phyloP scores from a whole-genome alignment of 2,113 vertebrate genomes.

The Aegithalos caudatus region DNA sequence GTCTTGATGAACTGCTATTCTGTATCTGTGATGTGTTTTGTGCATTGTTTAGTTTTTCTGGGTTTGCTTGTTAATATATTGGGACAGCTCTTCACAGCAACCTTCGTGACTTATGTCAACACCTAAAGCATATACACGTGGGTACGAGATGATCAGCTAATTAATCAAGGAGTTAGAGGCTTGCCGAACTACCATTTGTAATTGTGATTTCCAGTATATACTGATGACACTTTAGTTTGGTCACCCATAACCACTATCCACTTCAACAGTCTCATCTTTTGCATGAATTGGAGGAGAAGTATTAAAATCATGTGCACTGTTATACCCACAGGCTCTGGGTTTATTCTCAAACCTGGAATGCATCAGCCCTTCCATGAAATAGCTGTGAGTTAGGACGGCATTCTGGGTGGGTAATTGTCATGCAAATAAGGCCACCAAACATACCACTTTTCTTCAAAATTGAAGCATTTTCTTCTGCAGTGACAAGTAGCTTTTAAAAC shows the following conservation, averaged over 20 bases:
- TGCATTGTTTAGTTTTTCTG: constrained; percentile 75
- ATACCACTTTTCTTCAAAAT: constrained; percentile 63
- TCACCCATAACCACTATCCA: neutral
- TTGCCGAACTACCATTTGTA: neutral
- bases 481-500: constrained; percentile 64
- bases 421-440: constrained; percentile 61
- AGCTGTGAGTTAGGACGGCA: constrained; percentile 51
- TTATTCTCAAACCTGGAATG: constrained; percentile 46
- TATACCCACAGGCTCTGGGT: neutral
- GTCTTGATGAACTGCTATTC: neutral
- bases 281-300: neutral
- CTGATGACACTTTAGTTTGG: neutral
- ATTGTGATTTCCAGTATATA: neutral
- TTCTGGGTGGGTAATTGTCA: constrained; percentile 66
- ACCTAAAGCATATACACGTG: constrained; percentile 43
- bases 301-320: neutral
- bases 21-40: neutral
- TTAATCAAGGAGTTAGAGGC: constrained; percentile 58
- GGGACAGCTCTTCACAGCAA: constrained; percentile 75
- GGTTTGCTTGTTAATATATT: constrained; percentile 78
- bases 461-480: neutral
- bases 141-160: constrained; percentile 66
- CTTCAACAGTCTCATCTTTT: neutral
- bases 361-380: constrained; percentile 46
- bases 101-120: constrained; percentile 45